A percentile compares a stretch with the other conserved stretches of the same genome.
phyloP scores from a whole-genome alignment of 2,888 invertebrate species.

The Rhaphigaster nebulosa region DNA sequence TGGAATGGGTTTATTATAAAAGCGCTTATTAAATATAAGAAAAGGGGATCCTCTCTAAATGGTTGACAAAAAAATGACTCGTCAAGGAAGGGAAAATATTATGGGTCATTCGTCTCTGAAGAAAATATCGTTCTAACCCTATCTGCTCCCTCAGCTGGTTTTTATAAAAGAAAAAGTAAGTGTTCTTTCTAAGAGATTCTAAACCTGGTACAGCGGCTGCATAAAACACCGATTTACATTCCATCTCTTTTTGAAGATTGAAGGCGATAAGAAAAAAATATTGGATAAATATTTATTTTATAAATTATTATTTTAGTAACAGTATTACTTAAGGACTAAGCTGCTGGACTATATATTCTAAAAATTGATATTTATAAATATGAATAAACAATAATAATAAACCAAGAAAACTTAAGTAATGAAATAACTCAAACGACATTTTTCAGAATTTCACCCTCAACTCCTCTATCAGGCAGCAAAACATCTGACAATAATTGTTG shows the following conservation, averaged over 20 bases:
- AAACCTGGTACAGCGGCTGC: neutral
- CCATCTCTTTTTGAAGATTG: neutral
- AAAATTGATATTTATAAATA: too few relatives aligned
- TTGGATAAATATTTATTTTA: too few relatives aligned
- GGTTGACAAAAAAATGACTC: neutral
- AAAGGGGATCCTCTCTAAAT: neutral
- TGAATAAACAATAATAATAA: too few relatives aligned
- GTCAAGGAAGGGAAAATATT: constrained; percentile 11
- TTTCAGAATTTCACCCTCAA: too few relatives aligned
- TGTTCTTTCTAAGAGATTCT: neutral
- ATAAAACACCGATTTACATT: neutral
- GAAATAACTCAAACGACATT: too few relatives aligned
- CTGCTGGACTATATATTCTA: too few relatives aligned
- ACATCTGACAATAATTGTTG: too few relatives aligned
- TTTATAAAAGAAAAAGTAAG: neutral
- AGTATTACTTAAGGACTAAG: too few relatives aligned
- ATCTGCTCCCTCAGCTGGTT: neutral
- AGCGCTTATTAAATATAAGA: neutral
- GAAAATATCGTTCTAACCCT: neutral
- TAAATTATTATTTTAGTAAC: too few relatives aligned
- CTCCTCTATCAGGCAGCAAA: too few relatives aligned
- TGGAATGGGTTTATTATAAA: neutral
- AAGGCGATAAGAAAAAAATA: too few relatives aligned
- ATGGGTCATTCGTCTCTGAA: neutral
- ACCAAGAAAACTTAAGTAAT: too few relatives aligned